Evolutionary conservation across 2,113 vertebrate species (phyloP).

Genomic region (Ramphastos sulfuratus): DNA sequence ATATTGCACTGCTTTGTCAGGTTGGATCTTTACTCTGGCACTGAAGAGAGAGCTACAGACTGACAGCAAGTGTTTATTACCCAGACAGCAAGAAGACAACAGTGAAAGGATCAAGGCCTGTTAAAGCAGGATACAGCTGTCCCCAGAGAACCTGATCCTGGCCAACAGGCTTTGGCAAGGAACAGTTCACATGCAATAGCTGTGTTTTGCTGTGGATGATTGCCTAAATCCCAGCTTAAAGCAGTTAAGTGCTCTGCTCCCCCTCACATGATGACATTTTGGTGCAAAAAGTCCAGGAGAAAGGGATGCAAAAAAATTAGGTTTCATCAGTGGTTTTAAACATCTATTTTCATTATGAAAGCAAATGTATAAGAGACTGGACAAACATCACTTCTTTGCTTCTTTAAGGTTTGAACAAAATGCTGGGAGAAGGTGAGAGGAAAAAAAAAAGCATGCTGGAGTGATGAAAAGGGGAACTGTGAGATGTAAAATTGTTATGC

Average conservation of each 20-base stretch:
- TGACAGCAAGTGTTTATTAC: conserved; percentile 47
- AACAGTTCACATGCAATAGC: conserved; percentile 41
- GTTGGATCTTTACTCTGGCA: conserved; percentile 25
- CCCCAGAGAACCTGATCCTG: conserved; percentile 38
- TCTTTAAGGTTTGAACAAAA: not conserved
- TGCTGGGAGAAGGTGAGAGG: not conserved
- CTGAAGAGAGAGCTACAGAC: conserved; percentile 34
- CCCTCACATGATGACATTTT: not conserved
- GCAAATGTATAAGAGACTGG: not conserved
- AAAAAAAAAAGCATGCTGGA: not conserved
- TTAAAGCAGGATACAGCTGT: conserved; percentile 57
- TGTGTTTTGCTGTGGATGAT: conserved; percentile 41
- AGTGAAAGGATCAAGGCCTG: conserved; percentile 42
- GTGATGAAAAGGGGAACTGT: not conserved
- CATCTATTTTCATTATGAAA: not conserved
- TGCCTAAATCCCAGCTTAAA: conserved; percentile 71
- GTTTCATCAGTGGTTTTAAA: not conserved
- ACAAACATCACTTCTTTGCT: not conserved
- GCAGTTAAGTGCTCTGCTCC: conserved; percentile 30
- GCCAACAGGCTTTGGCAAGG: conserved; percentile 56
- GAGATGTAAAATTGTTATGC: not conserved
- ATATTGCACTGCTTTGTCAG: not conserved
- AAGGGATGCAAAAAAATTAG: not conserved
- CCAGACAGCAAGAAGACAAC: conserved; percentile 40
- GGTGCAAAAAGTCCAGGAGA: not conserved